Evolutionary conservation across 2,888 invertebrate species (phyloP).

Genomic region (Dastarcus helophoroides): DNA sequence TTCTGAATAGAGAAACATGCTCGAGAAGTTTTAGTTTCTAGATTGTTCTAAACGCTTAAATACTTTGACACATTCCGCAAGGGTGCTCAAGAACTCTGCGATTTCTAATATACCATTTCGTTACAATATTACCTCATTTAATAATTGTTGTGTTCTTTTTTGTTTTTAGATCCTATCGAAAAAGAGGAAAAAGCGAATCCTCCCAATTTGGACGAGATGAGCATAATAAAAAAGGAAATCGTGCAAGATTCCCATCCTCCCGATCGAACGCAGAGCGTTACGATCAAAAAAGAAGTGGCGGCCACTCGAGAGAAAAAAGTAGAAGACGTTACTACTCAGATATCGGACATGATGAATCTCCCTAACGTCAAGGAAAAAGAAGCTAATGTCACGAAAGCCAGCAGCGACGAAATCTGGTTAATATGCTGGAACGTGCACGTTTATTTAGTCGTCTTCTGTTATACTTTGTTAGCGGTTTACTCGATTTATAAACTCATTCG

Average conservation of each 20-base stretch:
- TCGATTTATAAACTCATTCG: constrained; percentile 78
- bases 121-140: too few species aligned
- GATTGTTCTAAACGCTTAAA: too few species aligned
- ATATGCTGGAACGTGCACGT: constrained; percentile 89
- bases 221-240: constrained; percentile 19
- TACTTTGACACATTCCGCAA: neutral
- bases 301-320: constrained; percentile 12
- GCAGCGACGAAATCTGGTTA: constrained; percentile 52
- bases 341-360: constrained; percentile 43
- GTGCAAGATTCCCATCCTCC: constrained; percentile 19
- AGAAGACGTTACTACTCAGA: constrained; percentile 32
- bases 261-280: constrained; percentile 31
- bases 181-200: constrained; percentile 11
- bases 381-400: constrained; percentile 31
- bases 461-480: constrained; percentile 71
- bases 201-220: constrained; percentile 18
- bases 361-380: constrained; percentile 44
- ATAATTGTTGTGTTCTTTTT: too few species aligned
- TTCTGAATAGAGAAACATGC: too few species aligned
- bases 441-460: constrained; percentile 75
- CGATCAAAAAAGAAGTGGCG: constrained; percentile 26
- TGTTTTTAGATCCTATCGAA: too few species aligned
- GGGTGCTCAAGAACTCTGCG: neutral
- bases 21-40: too few species aligned
- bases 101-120: too few species aligned